Evolutionary conservation across 2,797 vertebrate species (phyloP), one percentile per base, ranked within the genome.

Genomic region (Premnoplex brunnescens): DNA sequence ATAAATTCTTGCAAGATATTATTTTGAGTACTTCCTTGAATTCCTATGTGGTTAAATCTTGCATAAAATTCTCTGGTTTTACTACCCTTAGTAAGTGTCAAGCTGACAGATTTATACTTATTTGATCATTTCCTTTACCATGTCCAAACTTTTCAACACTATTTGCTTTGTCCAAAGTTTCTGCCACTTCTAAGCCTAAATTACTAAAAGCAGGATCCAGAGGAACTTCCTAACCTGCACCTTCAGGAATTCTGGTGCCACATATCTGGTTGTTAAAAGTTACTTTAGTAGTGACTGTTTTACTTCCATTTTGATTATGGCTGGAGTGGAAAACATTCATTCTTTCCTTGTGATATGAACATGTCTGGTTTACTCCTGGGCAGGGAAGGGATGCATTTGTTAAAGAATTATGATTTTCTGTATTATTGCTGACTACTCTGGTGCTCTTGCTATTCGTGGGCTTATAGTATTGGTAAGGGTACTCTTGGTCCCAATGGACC

Each of bases 151-250:
- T 6, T 71, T 37, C 56, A 58, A 19, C 66, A 66, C 58, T 76
- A 64, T 94, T 87, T 94, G 27, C 49, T 88, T 96, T 79, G 30
- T 93, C 75, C 86, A 83, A 51, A 36, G 55, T 88, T 95, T 90
- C 84, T 75, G 43, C 48, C n/a, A 6, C 36, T 75, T 55, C 67
- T 92, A 48, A 44, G 67, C 39, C 48, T 24, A 12, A 68, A 39
- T 76, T 86, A 78, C 59, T 75, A 58, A 80, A 91, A 88, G 37
- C 52, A 60, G 23, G 64, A 49, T 46, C 44, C 48, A 54, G 54
- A 80, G 71, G 27, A 88, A 23, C 73, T 89, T 91, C 49, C 54
- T 62, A 60, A 89, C 30, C 36, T 67, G 17, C 30, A 46, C 13
- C 59, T 73, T 74, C 26, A 80, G 41, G 26, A 58, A 68, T 32